Evolutionary conservation across 2,888 invertebrate genomes (phyloP), one percentile per base, ranked within the genome.

Genomic region (Timandra comae): DNA sequence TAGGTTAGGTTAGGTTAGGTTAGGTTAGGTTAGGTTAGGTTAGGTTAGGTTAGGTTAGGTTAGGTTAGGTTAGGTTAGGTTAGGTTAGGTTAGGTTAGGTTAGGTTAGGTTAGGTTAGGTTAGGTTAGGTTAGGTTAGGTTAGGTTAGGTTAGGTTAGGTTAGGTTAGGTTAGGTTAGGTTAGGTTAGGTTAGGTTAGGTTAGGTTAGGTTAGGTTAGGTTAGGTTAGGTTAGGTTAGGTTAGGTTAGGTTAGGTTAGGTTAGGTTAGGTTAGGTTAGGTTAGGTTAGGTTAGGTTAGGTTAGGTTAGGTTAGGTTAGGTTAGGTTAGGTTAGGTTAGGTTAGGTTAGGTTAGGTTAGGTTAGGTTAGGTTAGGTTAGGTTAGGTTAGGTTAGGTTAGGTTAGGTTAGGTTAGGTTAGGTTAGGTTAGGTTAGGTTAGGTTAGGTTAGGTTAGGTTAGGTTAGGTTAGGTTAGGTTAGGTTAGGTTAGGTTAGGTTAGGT

Each of bases 341-440:
- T n/a, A n/a, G n/a, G n/a, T n/a, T n/a, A n/a, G n/a, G n/a, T n/a
- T n/a, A n/a, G n/a, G n/a, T n/a, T n/a, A n/a, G n/a, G n/a, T n/a
- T n/a, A n/a, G n/a, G n/a, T n/a, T n/a, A n/a, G n/a, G n/a, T n/a
- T n/a, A n/a, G 23, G 23, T 27, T 3, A 19, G 3, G 19, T 7
- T 7, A 19, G 4, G 4, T 5, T 7, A 5, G 19, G 19, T 7
- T 19, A 27, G 33, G 27, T 30, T 30, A 33, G 33, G 35, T 31
- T 27, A 34, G 39, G 29, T 31, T 35, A 35, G 34, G 39, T 39
- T 35, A 35, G 35, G 35, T 34, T 36, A 30, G 25, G 25, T 31
- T 31, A 27, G 29, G 33, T 33, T 33, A 34, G 34, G 29, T 34
- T 34, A 29, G 34, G 34, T 29, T 29, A 29, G 29, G 34, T 29